These are phyloP conservation scores for Kryptopterus vitreolus DNA, from an alignment of 2,797 vertebrate genomes.

Conservation along the genomic window DNA sequence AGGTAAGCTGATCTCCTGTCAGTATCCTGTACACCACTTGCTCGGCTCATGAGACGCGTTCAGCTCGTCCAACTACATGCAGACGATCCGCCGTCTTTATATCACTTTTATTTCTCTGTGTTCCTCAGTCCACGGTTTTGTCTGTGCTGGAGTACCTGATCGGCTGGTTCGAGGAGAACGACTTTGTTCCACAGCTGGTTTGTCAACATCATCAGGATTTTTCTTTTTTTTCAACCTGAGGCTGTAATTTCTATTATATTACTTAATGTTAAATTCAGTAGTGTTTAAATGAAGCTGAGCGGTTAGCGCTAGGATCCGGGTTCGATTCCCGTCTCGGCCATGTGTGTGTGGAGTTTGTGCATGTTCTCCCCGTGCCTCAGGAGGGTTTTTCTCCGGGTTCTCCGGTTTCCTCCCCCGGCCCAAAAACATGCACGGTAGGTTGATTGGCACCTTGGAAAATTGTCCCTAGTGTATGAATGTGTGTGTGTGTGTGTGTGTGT, in stretches of 20 bases:
- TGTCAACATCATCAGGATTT: not conserved
- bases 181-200: slow-evolving; percentile 79
- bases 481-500: not conserved
- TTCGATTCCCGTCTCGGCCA: no score
- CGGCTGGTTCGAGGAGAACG: slow-evolving; percentile 87
- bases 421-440: no score
- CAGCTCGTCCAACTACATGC: no score
- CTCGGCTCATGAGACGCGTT: no score
- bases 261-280: no score
- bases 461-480: slow-evolving; percentile 22
- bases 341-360: not conserved
- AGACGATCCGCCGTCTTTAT: not conserved
- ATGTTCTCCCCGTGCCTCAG: no score
- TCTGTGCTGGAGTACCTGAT: slow-evolving; percentile 87
- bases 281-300: not conserved
- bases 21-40: not conserved
- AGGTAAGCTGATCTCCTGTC: slow-evolving; percentile 73
- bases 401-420: no score
- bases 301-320: not conserved
- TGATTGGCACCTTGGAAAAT: no score
- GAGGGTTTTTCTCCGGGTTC: no score
- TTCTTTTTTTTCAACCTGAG: not conserved
- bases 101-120: not conserved
- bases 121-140: slow-evolving; percentile 81
- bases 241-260: not conserved